Evolutionary conservation across 2,113 vertebrate species (phyloP).

Genomic region (Onychorhynchus coronatus): DNA sequence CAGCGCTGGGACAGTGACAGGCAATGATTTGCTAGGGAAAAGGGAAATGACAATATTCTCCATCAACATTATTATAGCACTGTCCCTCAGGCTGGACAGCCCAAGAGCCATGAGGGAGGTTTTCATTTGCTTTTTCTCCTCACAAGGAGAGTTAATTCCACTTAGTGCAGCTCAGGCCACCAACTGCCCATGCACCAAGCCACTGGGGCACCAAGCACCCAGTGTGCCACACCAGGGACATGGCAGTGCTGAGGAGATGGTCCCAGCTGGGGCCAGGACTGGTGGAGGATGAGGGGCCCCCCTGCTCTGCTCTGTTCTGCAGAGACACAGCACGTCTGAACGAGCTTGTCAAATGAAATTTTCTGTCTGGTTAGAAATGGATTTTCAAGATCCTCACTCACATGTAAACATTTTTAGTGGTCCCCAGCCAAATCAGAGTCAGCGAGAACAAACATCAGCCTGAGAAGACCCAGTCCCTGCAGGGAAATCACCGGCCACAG

Average conservation of each 20-base stretch:
- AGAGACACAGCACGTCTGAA: neutral
- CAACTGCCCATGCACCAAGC: neutral
- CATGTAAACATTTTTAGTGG: slow-evolving; percentile 18
- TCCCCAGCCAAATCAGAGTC: slow-evolving; percentile 6
- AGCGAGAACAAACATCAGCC: slow-evolving; percentile 13
- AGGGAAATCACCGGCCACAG: neutral
- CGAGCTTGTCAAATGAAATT: slow-evolving; percentile 10
- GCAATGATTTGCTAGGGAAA: neutral
- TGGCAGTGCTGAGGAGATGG: neutral
- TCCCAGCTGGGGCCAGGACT: neutral
- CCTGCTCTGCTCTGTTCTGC: neutral
- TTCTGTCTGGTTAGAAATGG: slow-evolving; percentile 52
- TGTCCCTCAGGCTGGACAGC: neutral
- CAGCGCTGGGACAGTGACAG: neutral
- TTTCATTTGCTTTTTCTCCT: neutral
- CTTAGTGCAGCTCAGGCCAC: neutral
- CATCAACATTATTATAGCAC: neutral
- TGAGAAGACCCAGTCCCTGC: neutral
- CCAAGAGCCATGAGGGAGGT: neutral
- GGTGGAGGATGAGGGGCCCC: neutral
- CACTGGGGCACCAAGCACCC: neutral
- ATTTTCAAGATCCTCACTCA: neutral
- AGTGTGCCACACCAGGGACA: neutral
- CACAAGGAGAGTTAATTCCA: neutral
- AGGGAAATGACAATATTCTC: neutral